These are phyloP conservation scores for Atopsyche davidsoni DNA, from an alignment of 1,140 invertebrate genomes.

Conservation along the genomic window DNA sequence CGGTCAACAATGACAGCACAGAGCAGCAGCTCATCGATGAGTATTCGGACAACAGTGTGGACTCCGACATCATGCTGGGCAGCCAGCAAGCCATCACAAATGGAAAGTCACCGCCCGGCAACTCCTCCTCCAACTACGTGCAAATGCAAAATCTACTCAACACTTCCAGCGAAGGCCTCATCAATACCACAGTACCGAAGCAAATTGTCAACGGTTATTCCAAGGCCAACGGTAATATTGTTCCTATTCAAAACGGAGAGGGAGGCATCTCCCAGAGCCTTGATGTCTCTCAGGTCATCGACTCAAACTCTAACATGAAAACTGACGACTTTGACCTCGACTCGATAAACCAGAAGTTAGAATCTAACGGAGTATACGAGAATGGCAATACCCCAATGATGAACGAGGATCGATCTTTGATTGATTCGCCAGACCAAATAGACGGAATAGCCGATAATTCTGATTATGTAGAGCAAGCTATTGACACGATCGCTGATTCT, in stretches of 20 bases:
- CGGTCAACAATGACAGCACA: slow-evolving; percentile 3
- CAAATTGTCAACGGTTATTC: slow-evolving; percentile 29
- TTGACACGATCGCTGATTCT: slow-evolving; percentile 16
- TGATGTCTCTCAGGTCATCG: slow-evolving; percentile 5
- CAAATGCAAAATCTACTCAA: slow-evolving; percentile 22
- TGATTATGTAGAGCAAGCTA: slow-evolving; percentile 22
- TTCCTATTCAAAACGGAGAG: slow-evolving; percentile 21
- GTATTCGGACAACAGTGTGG: slow-evolving; percentile 35
- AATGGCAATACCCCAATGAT: slow-evolving; percentile 23
- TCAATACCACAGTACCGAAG: slow-evolving; percentile 26
- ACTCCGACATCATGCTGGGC: slow-evolving; percentile 27
- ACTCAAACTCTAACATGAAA: slow-evolving; percentile 25
- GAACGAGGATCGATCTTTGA: slow-evolving; percentile 15
- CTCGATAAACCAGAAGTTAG: slow-evolving; percentile 12
- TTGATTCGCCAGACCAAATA: slow-evolving; percentile 20
- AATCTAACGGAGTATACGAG: slow-evolving; percentile 18
- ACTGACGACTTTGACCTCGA: slow-evolving; percentile 14
- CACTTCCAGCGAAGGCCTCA: slow-evolving; percentile 14
- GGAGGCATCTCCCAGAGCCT: not conserved
- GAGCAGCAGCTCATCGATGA: slow-evolving; percentile 36
- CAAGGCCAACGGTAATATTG: slow-evolving; percentile 28
- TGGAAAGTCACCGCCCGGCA: not conserved
- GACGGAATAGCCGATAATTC: slow-evolving; percentile 13
- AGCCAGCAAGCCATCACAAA: not conserved
- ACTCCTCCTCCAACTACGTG: slow-evolving; percentile 4